These are phyloP conservation scores for Tragulus kanchil DNA, from an alignment of 2,113 vertebrate species.

Conservation along the genomic window DNA sequence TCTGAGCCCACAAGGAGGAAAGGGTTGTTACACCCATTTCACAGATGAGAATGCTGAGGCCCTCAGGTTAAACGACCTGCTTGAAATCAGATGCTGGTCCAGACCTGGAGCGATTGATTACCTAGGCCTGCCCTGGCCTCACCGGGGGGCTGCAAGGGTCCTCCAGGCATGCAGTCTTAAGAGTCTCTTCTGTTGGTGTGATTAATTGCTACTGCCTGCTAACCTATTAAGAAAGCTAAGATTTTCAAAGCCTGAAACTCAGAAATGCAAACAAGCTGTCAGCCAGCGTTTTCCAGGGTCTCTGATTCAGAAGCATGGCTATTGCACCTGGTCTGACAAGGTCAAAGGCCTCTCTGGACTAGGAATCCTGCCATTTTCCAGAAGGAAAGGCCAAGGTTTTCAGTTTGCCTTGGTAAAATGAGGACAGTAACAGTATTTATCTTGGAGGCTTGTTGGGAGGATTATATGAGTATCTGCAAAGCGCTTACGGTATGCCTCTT, in stretches of 20 bases:
- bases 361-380: background rate
- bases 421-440: background rate
- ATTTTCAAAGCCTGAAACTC: background rate
- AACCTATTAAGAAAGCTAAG: background rate
- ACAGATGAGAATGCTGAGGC: background rate
- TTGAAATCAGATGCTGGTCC: background rate
- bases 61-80: background rate
- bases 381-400: background rate
- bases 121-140: background rate
- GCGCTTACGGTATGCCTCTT: rapidly evolving
- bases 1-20: background rate
- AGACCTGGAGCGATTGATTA: background rate
- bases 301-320: background rate
- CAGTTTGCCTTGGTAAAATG: too few relatives aligned
- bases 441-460: background rate
- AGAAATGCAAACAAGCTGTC: background rate
- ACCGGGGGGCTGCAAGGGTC: background rate
- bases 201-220: background rate
- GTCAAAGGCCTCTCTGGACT: background rate
- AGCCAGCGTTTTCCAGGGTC: background rate
- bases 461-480: background rate
- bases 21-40: background rate
- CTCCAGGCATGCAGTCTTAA: background rate
- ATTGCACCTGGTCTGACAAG: rapidly evolving
- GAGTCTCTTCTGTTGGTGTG: background rate